A percentile compares a stretch with the other conserved stretches of the same genome.
These are phyloP conservation scores for Nothura maculosa DNA, from an alignment of 2,797 vertebrate species.

Conservation along the genomic window DNA sequence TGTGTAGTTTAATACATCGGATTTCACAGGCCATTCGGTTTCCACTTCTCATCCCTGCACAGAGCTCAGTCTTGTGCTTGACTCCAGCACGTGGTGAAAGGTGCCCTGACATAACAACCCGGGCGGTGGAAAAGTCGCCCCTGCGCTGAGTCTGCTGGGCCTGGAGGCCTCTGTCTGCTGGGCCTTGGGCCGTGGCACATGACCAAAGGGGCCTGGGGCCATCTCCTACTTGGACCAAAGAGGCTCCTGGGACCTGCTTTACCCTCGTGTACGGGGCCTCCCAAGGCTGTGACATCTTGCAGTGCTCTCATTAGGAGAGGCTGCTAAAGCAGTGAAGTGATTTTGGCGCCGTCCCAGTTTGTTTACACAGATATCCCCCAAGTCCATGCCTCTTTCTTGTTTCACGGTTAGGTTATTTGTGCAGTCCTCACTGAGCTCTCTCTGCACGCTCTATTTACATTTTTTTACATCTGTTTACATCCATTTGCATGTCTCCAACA, in stretches of 20 bases:
- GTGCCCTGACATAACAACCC: not conserved
- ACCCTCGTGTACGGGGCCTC: not conserved
- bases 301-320: not conserved
- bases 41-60: not conserved
- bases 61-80: not conserved
- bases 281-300: not conserved
- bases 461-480: too few species aligned
- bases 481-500: not conserved
- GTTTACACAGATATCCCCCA: not conserved
- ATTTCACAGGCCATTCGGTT: not conserved
- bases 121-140: not conserved
- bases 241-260: not conserved
- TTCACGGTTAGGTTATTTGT: not conserved
- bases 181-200: rapidly evolving
- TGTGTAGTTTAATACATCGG: not conserved
- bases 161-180: not conserved
- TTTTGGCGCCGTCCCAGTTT: not conserved
- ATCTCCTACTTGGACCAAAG: not conserved
- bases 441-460: not conserved
- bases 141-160: not conserved
- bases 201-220: too few species aligned
- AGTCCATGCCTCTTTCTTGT: not conserved
- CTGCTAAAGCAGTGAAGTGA: not conserved
- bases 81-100: not conserved
- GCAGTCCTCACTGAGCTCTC: not conserved